phyloP scores from a whole-genome alignment of 2,888 invertebrate species.

The Aleiodes alternator region DNA sequence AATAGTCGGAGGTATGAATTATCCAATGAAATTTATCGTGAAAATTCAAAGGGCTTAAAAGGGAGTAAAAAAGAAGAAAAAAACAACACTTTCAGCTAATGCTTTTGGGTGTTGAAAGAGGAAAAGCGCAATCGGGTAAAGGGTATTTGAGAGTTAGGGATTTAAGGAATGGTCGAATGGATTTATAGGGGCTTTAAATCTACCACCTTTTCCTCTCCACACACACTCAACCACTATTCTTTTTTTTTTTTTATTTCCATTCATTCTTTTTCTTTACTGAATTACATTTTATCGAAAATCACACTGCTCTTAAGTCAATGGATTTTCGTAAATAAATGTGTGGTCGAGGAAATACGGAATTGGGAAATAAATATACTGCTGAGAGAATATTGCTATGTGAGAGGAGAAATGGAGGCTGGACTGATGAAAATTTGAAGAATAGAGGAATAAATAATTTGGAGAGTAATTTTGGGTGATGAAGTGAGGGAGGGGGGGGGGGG shows the following conservation, averaged over 20 bases:
- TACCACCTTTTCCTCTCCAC: conserved; percentile 52
- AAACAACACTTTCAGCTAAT: conserved; percentile 35
- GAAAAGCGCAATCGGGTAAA: conserved; percentile 71
- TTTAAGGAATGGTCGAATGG: conserved; percentile 68
- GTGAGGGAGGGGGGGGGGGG: too few species aligned
- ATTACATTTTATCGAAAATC: conserved; percentile 32
- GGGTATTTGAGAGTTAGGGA: conserved; percentile 61
- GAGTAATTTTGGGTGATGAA: too few species aligned
- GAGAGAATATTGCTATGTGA: too few species aligned
- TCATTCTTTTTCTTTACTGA: not conserved
- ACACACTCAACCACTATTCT: conserved; percentile 41
- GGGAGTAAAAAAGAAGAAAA: conserved; percentile 47
- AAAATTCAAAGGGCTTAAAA: conserved; percentile 37
- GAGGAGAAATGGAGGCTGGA: too few species aligned
- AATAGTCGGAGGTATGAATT: not conserved
- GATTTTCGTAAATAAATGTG: not conserved
- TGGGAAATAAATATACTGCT: too few species aligned
- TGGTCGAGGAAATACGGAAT: too few species aligned
- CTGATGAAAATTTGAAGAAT: too few species aligned
- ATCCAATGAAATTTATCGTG: conserved; percentile 31
- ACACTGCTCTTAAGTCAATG: conserved; percentile 10
- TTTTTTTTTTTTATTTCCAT: conserved; percentile 27
- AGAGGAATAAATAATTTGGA: too few species aligned
- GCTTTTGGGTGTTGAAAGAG: conserved; percentile 52
- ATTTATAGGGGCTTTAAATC: conserved; percentile 72